Conservation (phyloP, 2,113 vertebrate genomes). For the Zingel zingel region DNA sequence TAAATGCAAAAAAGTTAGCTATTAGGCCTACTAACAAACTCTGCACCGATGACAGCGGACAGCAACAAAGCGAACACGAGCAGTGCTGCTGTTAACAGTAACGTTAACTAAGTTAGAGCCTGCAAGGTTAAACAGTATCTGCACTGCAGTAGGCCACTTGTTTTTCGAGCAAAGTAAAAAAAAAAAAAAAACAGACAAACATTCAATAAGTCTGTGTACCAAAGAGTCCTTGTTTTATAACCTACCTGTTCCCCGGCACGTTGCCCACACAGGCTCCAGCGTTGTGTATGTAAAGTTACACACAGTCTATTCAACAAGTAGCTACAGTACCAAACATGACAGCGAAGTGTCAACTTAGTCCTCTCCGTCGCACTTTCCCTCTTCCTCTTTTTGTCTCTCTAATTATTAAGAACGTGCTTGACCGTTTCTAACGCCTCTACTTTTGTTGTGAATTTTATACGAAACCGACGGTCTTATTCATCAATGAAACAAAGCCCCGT, state of each 20-base stretch:
- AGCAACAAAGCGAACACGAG: background rate
- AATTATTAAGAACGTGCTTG: background rate
- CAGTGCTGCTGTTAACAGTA: background rate
- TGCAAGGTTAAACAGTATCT: too few species aligned
- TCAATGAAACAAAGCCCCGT: constrained; percentile 71
- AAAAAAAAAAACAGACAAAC: background rate
- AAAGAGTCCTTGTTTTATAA: background rate
- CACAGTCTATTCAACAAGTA: constrained; percentile 63
- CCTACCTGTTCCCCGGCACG: constrained; percentile 61
- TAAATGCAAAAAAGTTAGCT: background rate
- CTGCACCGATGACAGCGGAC: background rate
- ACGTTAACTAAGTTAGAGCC: background rate
- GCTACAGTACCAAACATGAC: constrained; percentile 47
- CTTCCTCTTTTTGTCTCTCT: background rate
- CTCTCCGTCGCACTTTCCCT: constrained; percentile 7
- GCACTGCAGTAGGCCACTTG: background rate
- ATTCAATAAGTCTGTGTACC: too few species aligned
- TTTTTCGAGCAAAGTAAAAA: constrained; percentile 16
- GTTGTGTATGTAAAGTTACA: constrained; percentile 10
- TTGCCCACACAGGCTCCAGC: constrained; percentile 41
- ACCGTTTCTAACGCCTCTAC: background rate
- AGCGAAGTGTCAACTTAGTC: constrained; percentile 53
- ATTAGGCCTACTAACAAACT: background rate
- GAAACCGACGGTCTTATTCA: constrained; percentile 14
- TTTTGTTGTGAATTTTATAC: background rate